These are phyloP conservation scores for Amia ocellicauda DNA, from an alignment of 2,113 vertebrate genomes.

Conservation along the genomic window DNA sequence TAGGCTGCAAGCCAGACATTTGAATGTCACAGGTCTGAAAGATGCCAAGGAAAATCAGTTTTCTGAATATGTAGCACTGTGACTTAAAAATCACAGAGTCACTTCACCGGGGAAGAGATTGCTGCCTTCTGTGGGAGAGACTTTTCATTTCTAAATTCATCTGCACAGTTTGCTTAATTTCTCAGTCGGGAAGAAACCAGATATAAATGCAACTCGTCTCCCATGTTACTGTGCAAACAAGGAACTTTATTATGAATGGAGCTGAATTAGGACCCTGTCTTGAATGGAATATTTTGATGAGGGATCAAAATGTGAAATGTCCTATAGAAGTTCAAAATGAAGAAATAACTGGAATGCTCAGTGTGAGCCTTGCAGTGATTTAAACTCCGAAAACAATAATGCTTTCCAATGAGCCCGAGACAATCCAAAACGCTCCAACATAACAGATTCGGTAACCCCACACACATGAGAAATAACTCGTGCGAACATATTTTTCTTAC, in stretches of 20 bases:
- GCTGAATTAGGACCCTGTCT: background rate
- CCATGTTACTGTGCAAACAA: conserved; percentile 8
- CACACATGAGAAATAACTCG: too few species aligned
- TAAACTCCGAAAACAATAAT: background rate
- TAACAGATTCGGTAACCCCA: background rate
- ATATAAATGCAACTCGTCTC: background rate
- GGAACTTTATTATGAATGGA: background rate
- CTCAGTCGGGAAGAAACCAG: conserved; percentile 6
- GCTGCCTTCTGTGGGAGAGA: background rate
- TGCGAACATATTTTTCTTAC: background rate
- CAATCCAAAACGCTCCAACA: background rate
- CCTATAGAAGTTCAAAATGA: background rate
- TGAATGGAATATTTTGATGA: background rate
- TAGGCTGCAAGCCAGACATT: too few species aligned
- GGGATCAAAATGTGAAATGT: background rate
- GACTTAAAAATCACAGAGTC: too few species aligned
- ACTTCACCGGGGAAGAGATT: conserved; percentile 8
- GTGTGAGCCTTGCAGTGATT: background rate
- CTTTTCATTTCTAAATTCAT: conserved; percentile 2
- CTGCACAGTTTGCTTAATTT: background rate
- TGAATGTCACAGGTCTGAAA: too few species aligned
- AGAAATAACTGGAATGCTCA: background rate
- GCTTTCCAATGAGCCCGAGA: background rate
- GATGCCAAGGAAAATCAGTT: too few species aligned
- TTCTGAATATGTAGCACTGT: too few species aligned